These are phyloP conservation scores for Galeopterus variegatus DNA, from an alignment of 2,113 vertebrate genomes.

Conservation along the genomic window DNA sequence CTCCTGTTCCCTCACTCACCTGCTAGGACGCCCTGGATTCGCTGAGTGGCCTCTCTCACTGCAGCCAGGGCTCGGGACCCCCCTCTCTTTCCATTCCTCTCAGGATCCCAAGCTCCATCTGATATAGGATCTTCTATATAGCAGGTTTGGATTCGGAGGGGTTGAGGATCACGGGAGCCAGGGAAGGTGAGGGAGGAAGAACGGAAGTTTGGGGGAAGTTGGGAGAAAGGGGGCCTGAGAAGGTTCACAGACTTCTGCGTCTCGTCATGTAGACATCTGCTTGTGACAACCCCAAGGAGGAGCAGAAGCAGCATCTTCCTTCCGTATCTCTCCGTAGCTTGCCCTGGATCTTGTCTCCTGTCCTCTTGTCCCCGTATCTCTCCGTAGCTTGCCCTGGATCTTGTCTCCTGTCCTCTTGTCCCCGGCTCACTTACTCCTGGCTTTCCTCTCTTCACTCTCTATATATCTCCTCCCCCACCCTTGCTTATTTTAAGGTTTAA, in stretches of 20 bases:
- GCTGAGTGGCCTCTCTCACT: constrained; percentile 54
- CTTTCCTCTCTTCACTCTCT: background rate
- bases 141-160: constrained; percentile 71
- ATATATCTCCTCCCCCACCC: background rate
- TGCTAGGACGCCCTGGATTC: constrained; percentile 70
- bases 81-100: background rate
- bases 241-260: constrained; percentile 72
- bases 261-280: constrained; percentile 74
- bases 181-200: background rate
- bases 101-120: background rate
- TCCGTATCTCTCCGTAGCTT: background rate
- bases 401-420: background rate
- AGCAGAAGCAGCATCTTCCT: background rate
- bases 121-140: background rate
- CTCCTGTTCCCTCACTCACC: constrained; percentile 44
- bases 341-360: background rate
- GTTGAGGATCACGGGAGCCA: constrained; percentile 12
- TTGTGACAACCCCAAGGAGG: background rate
- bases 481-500: constrained; percentile 11
- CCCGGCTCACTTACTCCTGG: background rate
- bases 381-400: background rate
- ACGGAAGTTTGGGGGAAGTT: background rate
- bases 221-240: constrained; percentile 45
- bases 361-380: background rate
- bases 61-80: constrained; percentile 37